Evolutionary conservation across 2,888 invertebrate genomes (phyloP).

Genomic region (Spisula solida): DNA sequence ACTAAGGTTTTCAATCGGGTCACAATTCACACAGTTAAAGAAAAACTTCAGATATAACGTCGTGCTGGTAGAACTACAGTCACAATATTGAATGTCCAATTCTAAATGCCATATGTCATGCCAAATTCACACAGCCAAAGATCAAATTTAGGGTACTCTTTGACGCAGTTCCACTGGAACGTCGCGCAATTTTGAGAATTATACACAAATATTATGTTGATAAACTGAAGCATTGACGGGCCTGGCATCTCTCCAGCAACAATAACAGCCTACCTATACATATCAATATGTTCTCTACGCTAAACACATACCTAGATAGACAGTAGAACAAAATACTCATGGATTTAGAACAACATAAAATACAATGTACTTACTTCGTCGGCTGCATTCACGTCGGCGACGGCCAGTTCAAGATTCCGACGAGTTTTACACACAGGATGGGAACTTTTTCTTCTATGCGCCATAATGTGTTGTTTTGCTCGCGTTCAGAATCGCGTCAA

Average conservation of each 20-base stretch:
- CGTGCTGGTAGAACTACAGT: no score
- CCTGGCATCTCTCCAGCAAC: not conserved
- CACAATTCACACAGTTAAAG: no score
- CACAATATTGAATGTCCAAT: no score
- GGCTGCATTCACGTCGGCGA: slow-evolving; percentile 9
- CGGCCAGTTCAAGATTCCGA: slow-evolving; percentile 44
- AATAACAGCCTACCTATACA: not conserved
- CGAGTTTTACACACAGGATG: slow-evolving; percentile 76
- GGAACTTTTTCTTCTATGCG: slow-evolving; percentile 79
- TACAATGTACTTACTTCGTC: slow-evolving; percentile 38
- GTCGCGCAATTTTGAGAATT: no score
- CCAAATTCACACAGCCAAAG: no score
- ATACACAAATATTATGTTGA: not conserved
- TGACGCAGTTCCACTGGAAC: no score
- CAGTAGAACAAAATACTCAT: not conserved
- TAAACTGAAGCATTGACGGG: not conserved
- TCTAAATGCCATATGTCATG: no score
- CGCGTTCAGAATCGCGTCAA: not conserved
- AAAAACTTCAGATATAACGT: no score
- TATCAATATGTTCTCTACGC: not conserved
- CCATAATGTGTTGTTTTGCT: slow-evolving; percentile 63
- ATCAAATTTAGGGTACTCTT: no score
- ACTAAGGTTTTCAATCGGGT: no score
- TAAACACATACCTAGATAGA: not conserved
- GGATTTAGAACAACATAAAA: not conserved